Conservation (phyloP, 2,888 invertebrate genomes). For the Petrolisthes cinctipes region DNA sequence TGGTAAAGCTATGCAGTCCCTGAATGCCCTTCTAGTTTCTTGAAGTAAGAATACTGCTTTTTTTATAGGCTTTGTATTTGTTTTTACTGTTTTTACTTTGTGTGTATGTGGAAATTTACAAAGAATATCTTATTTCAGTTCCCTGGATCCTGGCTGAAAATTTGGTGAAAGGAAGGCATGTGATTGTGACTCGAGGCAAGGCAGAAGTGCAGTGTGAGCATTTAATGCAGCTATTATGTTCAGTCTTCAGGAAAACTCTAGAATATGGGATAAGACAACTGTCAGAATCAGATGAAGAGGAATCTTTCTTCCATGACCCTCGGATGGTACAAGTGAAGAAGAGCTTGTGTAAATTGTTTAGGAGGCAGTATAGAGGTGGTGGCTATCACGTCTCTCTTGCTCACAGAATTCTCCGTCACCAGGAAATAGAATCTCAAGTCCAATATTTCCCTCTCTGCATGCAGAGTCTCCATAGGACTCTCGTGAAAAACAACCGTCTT, state of each 20-base stretch:
- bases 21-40: too few relatives aligned
- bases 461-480: constrained; percentile 74
- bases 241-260: constrained; percentile 15
- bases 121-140: constrained; percentile 24
- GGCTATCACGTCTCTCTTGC: neutral
- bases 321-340: constrained; percentile 24
- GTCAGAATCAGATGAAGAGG: neutral
- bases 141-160: constrained; percentile 33
- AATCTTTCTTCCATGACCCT: neutral
- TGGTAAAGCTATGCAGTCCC: too few relatives aligned
- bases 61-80: too few relatives aligned
- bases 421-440: constrained; percentile 26
- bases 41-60: too few relatives aligned
- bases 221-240: constrained; percentile 24
- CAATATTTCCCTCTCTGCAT: constrained; percentile 78
- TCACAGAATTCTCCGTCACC: neutral
- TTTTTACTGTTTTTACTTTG: too few relatives aligned
- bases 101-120: too few relatives aligned
- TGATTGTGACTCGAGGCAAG: constrained; percentile 13
- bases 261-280: constrained; percentile 32
- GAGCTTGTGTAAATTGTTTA: constrained; percentile 20
- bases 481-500: constrained; percentile 76
- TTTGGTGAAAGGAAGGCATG: constrained; percentile 34
- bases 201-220: constrained; percentile 24
- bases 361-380: neutral